Conservation (phyloP, 2,888 invertebrate species). For the Pristionchus fissidentatus region DNA sequence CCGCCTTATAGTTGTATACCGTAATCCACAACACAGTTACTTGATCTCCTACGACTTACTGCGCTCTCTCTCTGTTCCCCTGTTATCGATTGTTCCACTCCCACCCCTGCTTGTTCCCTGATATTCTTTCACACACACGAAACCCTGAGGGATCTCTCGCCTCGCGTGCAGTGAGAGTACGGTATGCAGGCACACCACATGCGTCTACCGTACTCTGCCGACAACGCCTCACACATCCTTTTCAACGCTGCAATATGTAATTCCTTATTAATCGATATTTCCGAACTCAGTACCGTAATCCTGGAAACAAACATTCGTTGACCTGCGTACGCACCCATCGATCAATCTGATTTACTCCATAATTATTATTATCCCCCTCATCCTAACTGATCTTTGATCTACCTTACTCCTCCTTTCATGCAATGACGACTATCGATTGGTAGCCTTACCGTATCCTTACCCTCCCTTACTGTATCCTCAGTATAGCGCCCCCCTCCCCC, state of each 20-base stretch:
- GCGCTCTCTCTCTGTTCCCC: neutral
- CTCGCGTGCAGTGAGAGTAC: neutral
- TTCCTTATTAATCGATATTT: neutral
- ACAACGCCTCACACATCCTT: neutral
- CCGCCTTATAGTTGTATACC: too few species aligned
- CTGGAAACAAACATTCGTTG: slow-evolving; percentile 12
- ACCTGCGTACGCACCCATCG: neutral
- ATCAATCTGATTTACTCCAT: slow-evolving; percentile 25
- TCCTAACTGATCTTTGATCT: neutral
- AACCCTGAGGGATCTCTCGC: slow-evolving; percentile 13
- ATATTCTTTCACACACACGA: neutral
- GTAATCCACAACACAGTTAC: neutral
- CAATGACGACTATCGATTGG: neutral
- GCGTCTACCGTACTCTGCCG: neutral
- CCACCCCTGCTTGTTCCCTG: neutral
- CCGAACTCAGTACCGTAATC: slow-evolving; percentile 27
- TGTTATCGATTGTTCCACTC: slow-evolving; percentile 9
- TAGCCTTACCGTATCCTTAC: neutral
- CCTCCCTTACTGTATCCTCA: neutral
- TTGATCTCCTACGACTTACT: slow-evolving; percentile 3
- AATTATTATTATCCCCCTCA: neutral
- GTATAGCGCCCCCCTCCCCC: neutral
- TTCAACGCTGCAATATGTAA: slow-evolving; percentile 4
- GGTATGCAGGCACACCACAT: neutral
- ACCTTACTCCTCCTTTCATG: neutral